Evolutionary conservation across 1,140 invertebrate species (phyloP), one percentile per base, ranked within the genome.

Genomic region (Pinna nobilis): DNA sequence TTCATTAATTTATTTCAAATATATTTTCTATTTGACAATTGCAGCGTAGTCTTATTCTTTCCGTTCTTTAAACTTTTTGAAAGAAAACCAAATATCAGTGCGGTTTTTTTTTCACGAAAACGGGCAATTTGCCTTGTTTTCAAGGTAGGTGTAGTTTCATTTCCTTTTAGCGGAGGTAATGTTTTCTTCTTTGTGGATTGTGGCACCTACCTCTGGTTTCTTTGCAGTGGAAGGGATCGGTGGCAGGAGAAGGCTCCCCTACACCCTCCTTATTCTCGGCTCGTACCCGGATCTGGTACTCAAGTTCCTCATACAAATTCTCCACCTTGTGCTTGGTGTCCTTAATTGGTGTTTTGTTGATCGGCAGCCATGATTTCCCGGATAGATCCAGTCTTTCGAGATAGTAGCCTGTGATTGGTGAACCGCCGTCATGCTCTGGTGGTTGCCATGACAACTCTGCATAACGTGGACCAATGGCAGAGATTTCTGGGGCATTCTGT

Each of bases 381-480:
- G 76, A 76, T 1, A 81, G 70, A 44, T 86, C 84, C 2, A 55
- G 47, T n/a, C 81, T 79, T 65, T 90, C 97, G 94, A 88, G 94
- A 82, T 96, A 97, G 70, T 96, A 96, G 11, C 85, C 84, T 44
- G 78, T 86, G 25, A 99, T 93, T 7, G 97, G 97, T 86, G 96
- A 95, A 37, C 98, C 98, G 83, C 98, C 98, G 90, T 99, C 98
- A 86, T 98, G 96, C 85, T 97, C 96, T 50, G 98, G 97, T 86
- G 98, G 97, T 76, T 96, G 93, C 98, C 98, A 99, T 83, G 95
- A 93, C 9, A 99, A 90, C 84, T 98, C 97, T 84, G 95, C 96
- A 37, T 95, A 96, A 86, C 97, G 96, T 86, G 96, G 96, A 18
- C 95, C 97, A 35, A 99, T 94, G 86, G 98, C 96, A 6, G 93